A percentile compares a stretch with the other conserved stretches of the same genome.
These are phyloP conservation scores for Helicolenus hilgendorfi DNA, from an alignment of 2,797 vertebrate species.

Conservation along the genomic window DNA sequence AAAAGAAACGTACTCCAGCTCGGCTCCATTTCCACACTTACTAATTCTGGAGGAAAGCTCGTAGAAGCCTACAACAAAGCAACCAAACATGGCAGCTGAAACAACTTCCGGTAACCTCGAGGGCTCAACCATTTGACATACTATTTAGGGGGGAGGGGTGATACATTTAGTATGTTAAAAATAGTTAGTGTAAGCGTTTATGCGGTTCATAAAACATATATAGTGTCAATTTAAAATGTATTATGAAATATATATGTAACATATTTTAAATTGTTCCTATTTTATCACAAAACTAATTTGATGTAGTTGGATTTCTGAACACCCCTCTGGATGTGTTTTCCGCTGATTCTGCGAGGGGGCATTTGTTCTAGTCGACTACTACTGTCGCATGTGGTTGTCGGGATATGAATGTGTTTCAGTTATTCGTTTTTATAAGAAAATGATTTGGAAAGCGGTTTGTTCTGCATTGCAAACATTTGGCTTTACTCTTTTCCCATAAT, in stretches of 20 bases:
- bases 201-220: accelerated
- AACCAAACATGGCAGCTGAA: constrained; percentile 92
- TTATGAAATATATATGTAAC: accelerated
- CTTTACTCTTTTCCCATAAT: accelerated
- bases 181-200: accelerated
- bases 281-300: not conserved
- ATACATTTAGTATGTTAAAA: not conserved
- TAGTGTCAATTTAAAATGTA: accelerated
- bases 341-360: constrained; percentile 74
- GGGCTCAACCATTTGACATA: constrained; percentile 78
- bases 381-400: constrained; percentile 79
- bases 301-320: not conserved
- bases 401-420: constrained; percentile 32
- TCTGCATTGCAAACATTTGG: not conserved
- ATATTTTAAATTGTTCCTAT: accelerated
- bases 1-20: constrained; percentile 92
- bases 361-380: constrained; percentile 79
- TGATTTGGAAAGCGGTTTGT: not conserved
- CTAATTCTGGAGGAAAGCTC: constrained; percentile 89
- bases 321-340: constrained; percentile 56
- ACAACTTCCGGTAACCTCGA: constrained; percentile 90
- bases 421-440: not conserved
- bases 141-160: constrained; percentile 27
- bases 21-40: constrained; percentile 92
- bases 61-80: constrained; percentile 93